Conservation (phyloP, 2,888 invertebrate genomes). For the Fragum whitleyi region DNA sequence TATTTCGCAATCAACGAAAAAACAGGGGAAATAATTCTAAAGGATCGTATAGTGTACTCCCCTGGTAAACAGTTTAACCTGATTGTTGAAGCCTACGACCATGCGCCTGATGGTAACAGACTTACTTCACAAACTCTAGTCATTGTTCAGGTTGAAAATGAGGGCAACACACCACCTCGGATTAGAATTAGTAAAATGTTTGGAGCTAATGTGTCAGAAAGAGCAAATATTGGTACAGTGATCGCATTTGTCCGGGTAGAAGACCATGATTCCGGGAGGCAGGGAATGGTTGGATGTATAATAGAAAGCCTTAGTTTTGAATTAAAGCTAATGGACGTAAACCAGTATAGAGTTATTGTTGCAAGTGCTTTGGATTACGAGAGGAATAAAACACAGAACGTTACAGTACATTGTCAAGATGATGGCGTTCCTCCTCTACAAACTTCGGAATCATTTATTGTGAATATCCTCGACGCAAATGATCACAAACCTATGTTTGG, state of each 20-base stretch:
- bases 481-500: constrained; percentile 57
- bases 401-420: constrained; percentile 61
- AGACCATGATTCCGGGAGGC: constrained; percentile 76
- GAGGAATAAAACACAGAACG: constrained; percentile 37
- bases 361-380: constrained; percentile 86
- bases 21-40: constrained; percentile 74
- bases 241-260: constrained; percentile 76
- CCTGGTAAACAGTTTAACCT: constrained; percentile 68
- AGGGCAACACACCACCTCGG: constrained; percentile 97
- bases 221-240: constrained; percentile 74
- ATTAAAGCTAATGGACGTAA: constrained; percentile 69
- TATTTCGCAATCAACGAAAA: constrained; percentile 69
- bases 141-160: constrained; percentile 89
- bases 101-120: constrained; percentile 70
- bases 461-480: constrained; percentile 55
- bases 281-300: constrained; percentile 85
- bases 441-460: constrained; percentile 46
- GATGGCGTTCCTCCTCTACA: constrained; percentile 50
- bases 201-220: constrained; percentile 71
- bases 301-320: constrained; percentile 66
- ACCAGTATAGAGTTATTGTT: constrained; percentile 80
- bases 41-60: constrained; percentile 69
- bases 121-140: constrained; percentile 73
- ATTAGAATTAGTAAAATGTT: constrained; percentile 75
- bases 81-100: constrained; percentile 77